Conservation (phyloP, 2,888 invertebrate species). For the Coleophora deauratella region DNA sequence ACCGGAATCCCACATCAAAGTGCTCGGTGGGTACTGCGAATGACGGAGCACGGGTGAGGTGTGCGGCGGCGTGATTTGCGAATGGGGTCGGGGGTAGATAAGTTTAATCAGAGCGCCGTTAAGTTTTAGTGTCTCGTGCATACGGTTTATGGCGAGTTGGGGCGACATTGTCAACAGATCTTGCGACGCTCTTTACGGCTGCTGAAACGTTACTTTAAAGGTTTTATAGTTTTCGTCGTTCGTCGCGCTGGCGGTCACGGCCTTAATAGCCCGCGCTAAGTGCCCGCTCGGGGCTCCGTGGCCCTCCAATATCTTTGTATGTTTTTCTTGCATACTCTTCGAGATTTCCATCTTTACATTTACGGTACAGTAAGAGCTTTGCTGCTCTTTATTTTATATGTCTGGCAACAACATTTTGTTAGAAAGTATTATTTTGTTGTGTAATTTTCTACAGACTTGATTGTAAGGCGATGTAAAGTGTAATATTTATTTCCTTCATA, state of each 20-base stretch:
- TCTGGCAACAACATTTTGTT: too few relatives aligned
- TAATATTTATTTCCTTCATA: too few relatives aligned
- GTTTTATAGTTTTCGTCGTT: conserved; percentile 73
- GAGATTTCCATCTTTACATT: conserved; percentile 69
- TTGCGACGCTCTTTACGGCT: conserved; percentile 71
- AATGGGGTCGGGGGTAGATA: conserved; percentile 53
- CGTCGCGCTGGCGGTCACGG: conserved; percentile 67
- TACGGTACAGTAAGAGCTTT: conserved; percentile 47
- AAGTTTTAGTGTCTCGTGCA: conserved; percentile 70
- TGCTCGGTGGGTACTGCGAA: background rate
- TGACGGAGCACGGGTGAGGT: background rate
- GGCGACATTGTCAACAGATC: conserved; percentile 74
- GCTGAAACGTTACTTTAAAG: conserved; percentile 73
- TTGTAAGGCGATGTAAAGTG: too few relatives aligned
- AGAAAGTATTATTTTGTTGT: too few relatives aligned
- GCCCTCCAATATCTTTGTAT: conserved; percentile 57
- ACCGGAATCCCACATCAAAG: background rate
- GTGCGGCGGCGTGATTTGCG: conserved; percentile 51
- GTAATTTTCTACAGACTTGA: too few relatives aligned
- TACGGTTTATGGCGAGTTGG: conserved; percentile 67
- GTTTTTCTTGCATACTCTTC: conserved; percentile 54
- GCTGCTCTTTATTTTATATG: conserved; percentile 35
- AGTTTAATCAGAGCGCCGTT: conserved; percentile 71
- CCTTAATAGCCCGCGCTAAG: conserved; percentile 70
- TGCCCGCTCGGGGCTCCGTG: conserved; percentile 64